These are phyloP conservation scores for Phalacrocorax carbo DNA, from an alignment of 2,113 vertebrate genomes.

Conservation along the genomic window DNA sequence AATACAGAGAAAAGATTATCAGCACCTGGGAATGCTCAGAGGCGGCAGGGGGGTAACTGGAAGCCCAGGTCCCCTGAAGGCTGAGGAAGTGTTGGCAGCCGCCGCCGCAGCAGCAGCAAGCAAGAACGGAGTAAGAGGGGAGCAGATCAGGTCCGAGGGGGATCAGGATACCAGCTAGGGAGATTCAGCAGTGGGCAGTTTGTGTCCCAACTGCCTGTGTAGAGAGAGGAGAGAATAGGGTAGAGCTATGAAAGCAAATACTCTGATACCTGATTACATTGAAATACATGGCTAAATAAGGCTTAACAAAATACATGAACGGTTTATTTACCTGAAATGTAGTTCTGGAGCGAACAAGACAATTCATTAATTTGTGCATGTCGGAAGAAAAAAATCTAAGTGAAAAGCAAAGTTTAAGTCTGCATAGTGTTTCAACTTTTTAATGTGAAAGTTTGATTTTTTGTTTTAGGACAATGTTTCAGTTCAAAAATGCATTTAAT, in stretches of 20 bases:
- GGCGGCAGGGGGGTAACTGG: not conserved
- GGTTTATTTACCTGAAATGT: not conserved
- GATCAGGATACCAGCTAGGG: not conserved
- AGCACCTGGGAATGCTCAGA: not conserved
- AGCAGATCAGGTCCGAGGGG: not conserved
- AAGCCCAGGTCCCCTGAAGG: not conserved
- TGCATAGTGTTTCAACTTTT: not conserved
- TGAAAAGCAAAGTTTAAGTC: not conserved
- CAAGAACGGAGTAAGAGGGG: not conserved
- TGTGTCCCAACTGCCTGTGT: not conserved
- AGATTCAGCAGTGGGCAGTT: not conserved
- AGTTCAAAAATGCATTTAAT: not conserved
- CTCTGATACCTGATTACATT: not conserved
- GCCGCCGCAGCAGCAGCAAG: not conserved
- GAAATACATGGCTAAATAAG: not conserved
- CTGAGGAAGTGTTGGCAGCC: not conserved
- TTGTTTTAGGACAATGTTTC: not conserved
- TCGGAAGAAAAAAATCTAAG: not conserved
- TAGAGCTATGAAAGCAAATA: not conserved
- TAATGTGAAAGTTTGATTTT: not conserved
- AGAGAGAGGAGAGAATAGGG: not conserved
- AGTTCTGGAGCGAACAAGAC: not conserved
- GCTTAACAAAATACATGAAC: not conserved
- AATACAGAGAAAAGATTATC: not conserved
- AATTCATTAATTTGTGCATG: not conserved